Base-by-base conservation (phyloP, 2,888 invertebrate genomes). In the Andrena flavipes region DNA sequence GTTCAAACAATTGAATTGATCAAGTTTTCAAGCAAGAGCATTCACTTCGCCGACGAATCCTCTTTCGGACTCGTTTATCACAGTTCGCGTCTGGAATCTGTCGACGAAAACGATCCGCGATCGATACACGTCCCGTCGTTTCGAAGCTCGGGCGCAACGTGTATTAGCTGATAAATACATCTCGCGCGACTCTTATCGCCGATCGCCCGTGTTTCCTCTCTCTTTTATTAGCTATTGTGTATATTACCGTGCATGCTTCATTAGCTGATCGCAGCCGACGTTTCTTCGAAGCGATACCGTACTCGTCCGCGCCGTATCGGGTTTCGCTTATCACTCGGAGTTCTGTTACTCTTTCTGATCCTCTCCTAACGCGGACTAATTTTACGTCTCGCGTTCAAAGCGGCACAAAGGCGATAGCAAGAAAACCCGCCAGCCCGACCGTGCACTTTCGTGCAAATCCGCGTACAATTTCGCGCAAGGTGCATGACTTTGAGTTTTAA, bases 261-360 rank as follows among this genome's bases (percentile, higher is more conserved):
- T 89, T 88, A 87, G 83, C 80, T 81, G 84, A 86, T 82, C 84
- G 84, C 87, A 49, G 83, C 80, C 62, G 73, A 73, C 84, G 79
- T 86, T 90, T 89, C 85, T 84, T 68, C 78, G 83, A 85, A 86
- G 69, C 78, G 77, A 82, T 88, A 89, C 82, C 85, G 87, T 80
- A 84, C 88, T 84, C 76, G 65, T 49, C 48, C 49, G 74, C 49
- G 30, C 64, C 65, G 78, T 86, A 86, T 87, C 88, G 76, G 69
- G 80, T 86, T 62, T 62, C 80, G 35, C 71, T 59, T 60, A 68
- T 80, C 80, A 76, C 42, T 68, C 30, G 69, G 59, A 16, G 74
- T 63, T 29, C 13, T 78, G 77, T 84, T 77, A 54, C 76, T 35
- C 54, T 48, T 42, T 42, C 42, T 65, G 51, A 29, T 70, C 78